A percentile compares a stretch with the other conserved stretches of the same genome.
These are phyloP conservation scores for Stenodera caucasica DNA, from an alignment of 2,888 invertebrate genomes.

Conservation along the genomic window DNA sequence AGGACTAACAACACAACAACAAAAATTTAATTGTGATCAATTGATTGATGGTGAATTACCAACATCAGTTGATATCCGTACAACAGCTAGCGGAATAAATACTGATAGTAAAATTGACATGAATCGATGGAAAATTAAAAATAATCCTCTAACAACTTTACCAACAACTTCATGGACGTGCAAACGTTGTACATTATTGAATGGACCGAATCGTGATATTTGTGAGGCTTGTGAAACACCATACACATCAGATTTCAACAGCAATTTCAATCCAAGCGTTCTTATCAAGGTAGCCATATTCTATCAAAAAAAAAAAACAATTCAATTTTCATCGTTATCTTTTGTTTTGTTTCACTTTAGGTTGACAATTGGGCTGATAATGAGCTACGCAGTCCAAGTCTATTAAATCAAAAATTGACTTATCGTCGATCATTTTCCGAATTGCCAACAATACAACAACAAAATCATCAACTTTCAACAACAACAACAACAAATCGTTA, in stretches of 20 bases:
- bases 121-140: slow-evolving; percentile 46
- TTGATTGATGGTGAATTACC: slow-evolving; percentile 44
- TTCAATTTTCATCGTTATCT: too few species aligned
- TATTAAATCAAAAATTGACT: slow-evolving; percentile 48
- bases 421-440: slow-evolving; percentile 59
- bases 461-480: slow-evolving; percentile 30
- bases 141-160: slow-evolving; percentile 26
- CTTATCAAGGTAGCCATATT: slow-evolving; percentile 52
- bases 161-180: slow-evolving; percentile 65
- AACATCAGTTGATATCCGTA: slow-evolving; percentile 45
- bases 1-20: slow-evolving; percentile 8
- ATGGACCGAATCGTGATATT: slow-evolving; percentile 65
- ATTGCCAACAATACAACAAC: slow-evolving; percentile 49
- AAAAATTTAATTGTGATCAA: slow-evolving; percentile 46
- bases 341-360: slow-evolving; percentile 48
- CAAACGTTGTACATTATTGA: slow-evolving; percentile 74
- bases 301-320: too few species aligned
- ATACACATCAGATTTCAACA: slow-evolving; percentile 52
- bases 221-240: slow-evolving; percentile 80
- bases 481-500: slow-evolving; percentile 45
- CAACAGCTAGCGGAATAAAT: slow-evolving; percentile 54
- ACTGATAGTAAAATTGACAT: slow-evolving; percentile 43
- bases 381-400: slow-evolving; percentile 48
- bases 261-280: slow-evolving; percentile 55
- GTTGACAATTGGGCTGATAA: slow-evolving; percentile 57